These are phyloP conservation scores for Zeuzera pyrina DNA, from an alignment of 2,888 invertebrate genomes.

Conservation along the genomic window DNA sequence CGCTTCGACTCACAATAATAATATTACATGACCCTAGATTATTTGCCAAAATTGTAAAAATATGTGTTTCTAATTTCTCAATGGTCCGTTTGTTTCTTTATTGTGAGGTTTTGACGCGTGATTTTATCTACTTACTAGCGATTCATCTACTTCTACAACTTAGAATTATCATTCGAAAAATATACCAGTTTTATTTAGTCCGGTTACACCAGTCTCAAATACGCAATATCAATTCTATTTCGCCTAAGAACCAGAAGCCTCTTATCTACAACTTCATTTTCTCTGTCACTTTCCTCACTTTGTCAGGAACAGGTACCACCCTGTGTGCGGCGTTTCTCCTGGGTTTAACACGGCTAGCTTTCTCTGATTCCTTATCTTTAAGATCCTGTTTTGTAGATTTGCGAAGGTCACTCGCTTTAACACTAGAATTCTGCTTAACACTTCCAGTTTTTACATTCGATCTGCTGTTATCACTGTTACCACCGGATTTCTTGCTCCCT, in stretches of 20 bases:
- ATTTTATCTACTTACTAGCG: slow-evolving; percentile 42
- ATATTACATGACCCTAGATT: slow-evolving; percentile 33
- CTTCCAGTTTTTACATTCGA: slow-evolving; percentile 5
- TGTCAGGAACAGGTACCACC: slow-evolving; percentile 55
- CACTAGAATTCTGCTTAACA: slow-evolving; percentile 16
- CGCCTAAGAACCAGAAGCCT: too few relatives aligned
- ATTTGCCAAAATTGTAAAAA: slow-evolving; percentile 54
- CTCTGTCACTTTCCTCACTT: slow-evolving; percentile 42
- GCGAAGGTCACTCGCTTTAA: slow-evolving; percentile 12
- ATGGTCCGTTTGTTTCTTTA: slow-evolving; percentile 59
- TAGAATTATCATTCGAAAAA: not conserved
- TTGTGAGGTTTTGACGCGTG: slow-evolving; percentile 49
- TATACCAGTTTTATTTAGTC: too few relatives aligned
- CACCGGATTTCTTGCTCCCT: slow-evolving; percentile 26
- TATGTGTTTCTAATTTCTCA: slow-evolving; percentile 44
- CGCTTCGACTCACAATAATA: slow-evolving; percentile 40
- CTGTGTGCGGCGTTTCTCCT: slow-evolving; percentile 33
- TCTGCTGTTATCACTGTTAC: slow-evolving; percentile 9
- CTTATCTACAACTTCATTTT: slow-evolving; percentile 23
- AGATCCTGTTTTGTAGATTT: slow-evolving; percentile 2
- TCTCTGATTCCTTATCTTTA: not conserved
- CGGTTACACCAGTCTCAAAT: too few relatives aligned
- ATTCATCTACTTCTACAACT: slow-evolving; percentile 13
- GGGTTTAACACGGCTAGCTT: slow-evolving; percentile 16
- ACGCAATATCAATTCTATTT: too few relatives aligned